Evolutionary conservation across 1,140 invertebrate species (phyloP), one percentile per base, ranked within the genome.

Genomic region (Pogonomyrmex barbatus): DNA sequence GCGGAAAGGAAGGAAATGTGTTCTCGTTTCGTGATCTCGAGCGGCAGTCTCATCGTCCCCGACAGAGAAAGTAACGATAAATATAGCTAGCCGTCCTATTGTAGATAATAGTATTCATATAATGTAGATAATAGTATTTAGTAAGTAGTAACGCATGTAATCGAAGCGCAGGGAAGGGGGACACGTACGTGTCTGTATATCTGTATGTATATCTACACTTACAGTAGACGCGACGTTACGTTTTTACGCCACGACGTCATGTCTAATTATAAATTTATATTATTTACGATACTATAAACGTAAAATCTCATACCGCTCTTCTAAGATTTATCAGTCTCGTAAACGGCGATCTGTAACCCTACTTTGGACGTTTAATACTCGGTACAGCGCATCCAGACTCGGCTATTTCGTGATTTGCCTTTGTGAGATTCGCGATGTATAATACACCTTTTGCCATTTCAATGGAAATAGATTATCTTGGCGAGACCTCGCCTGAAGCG

Each of bases 251-350:
- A 14, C 17, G 30, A 50, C 67, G 42, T 82, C 17, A 42, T 71
- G 62, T 73, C 42, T 77, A n/a, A 56, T 62, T 47, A 77, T 86
- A 79, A 86, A 87, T 86, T 87, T 56, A 86, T 68, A 77, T 87
- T 78, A 79, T 87, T 78, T 78, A 78, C 67, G 30, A 39, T 56
- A 68, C 39, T 30, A 50, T 39, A 62, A 86, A 70, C 30, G 65
- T 47, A 65, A 86, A 85, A 87, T 87, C 73, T 86, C 52, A n/a
- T 67, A 17, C n/a, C 56, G 33, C 54, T 33, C 33, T 30, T 30
- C 56, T 42, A 45, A 78, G 83, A 87, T 87, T 87, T 87, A 87
- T 87, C 65, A 47, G 52, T 63, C 83, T 70, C 86, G 42, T 87
- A 87, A 87, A 87, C 82, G 54, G 17, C 50, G 56, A 79, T 63